These are phyloP conservation scores for Tenthredo amoena DNA, from an alignment of 2,888 invertebrate species.

Conservation along the genomic window DNA sequence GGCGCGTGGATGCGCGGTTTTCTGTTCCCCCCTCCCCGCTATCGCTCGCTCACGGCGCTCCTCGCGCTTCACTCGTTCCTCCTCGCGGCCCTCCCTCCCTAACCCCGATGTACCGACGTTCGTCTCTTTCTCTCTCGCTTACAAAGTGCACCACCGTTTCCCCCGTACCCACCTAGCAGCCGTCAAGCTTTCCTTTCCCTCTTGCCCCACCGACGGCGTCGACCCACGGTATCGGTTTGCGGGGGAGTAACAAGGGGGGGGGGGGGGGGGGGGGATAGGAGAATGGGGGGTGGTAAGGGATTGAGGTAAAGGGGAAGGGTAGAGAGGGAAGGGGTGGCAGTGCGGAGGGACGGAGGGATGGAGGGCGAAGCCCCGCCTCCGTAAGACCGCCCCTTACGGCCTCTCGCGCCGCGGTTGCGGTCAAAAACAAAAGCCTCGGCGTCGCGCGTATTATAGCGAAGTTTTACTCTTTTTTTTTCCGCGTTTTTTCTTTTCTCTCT, in stretches of 20 bases:
- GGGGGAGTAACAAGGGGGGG: constrained; percentile 48
- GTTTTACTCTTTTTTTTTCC: not conserved
- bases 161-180: not conserved
- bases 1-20: constrained; percentile 73
- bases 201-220: not conserved
- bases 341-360: constrained; percentile 52
- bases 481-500: not conserved
- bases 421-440: constrained; percentile 35
- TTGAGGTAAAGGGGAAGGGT: constrained; percentile 9
- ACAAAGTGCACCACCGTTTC: constrained; percentile 55
- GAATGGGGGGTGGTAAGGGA: constrained; percentile 50
- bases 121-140: constrained; percentile 59
- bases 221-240: not conserved
- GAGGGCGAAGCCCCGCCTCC: constrained; percentile 55
- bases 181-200: constrained; percentile 42
- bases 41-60: constrained; percentile 65
- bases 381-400: constrained; percentile 54
- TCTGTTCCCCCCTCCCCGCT: constrained; percentile 77
- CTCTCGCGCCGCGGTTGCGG: constrained; percentile 51
- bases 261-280: constrained; percentile 43
- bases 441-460: not conserved
- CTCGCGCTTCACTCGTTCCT: constrained; percentile 76
- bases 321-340: constrained; percentile 16
- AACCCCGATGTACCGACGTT: constrained; percentile 65
- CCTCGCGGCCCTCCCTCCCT: constrained; percentile 67